Evolutionary conservation across 2,888 invertebrate species (phyloP), one percentile per base, ranked within the genome.

Genomic region (Perizoma flavofasciatum): DNA sequence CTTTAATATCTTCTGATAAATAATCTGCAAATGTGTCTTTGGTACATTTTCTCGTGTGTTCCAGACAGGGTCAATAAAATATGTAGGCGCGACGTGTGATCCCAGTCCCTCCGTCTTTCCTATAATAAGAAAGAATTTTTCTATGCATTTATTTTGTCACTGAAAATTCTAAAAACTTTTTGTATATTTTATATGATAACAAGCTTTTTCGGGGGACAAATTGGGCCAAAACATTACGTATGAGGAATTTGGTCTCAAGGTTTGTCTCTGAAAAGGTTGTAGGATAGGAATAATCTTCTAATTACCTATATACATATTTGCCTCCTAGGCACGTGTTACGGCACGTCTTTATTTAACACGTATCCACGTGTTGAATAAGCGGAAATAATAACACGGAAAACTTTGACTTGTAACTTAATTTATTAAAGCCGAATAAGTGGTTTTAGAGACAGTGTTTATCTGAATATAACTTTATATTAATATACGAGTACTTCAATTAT

Each of bases 101-200:
- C 78, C 67, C 22, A 74, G 77, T 80, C 80, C 82, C 82, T 77
- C 80, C 80, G 78, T 76, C 83, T 87, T 88, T 89, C 82, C 90
- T 90, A 88, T 89, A 89, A 88, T 85, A 90, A 90, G 87, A 89
- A 89, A 87, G 84, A 88, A 88, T 84, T 88, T 89, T 88, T 89
- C 89, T 89, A 89, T 89, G 85, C 88, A 89, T 88, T 85, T 82
- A 82, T 85, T 85, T 87, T 82, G 81, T 82, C 74, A 80, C 82
- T 82, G 75, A 82, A 86, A 86, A 85, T 85, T 81, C 81, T 78
- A 81, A 75, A 68, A 56, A 73, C 69, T 70, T 71, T 77, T 80
- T 80, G 72, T 77, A 70, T 74, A 62, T 76, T 74, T 61, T 72
- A 69, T 72, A 70, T 70, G 67, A 72, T 72, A 74, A 74, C 65